Conservation (phyloP, 2,113 vertebrate genomes). For the Himantopus leucocephalus region DNA sequence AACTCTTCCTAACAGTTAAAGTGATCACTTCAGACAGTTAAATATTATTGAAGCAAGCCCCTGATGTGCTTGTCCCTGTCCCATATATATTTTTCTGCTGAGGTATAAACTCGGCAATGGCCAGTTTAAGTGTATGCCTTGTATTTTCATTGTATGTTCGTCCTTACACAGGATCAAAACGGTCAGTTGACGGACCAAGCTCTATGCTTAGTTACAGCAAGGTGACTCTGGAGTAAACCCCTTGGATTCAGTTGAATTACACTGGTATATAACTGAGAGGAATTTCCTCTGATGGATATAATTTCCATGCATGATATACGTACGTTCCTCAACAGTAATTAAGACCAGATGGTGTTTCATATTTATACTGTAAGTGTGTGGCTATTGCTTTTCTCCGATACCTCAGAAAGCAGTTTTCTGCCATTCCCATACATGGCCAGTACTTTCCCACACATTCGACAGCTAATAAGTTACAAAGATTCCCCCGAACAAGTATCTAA, state of each 20-base stretch:
- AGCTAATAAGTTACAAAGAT: neutral
- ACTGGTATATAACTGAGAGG: neutral
- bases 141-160: neutral
- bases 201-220: neutral
- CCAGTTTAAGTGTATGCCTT: neutral
- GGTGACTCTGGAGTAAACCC: slow-evolving; percentile 5
- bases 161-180: neutral
- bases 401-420: slow-evolving; percentile 14
- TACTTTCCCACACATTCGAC: slow-evolving; percentile 17
- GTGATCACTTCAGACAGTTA: slow-evolving; percentile 29
- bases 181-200: neutral
- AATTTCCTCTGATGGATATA: slow-evolving; percentile 51
- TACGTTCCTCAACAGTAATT: neutral
- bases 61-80: neutral
- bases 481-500: neutral
- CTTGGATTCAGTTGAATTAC: neutral
- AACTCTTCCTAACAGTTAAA: slow-evolving; percentile 2
- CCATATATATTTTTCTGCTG: neutral
- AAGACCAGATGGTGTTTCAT: slow-evolving; percentile 16
- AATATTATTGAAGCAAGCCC: neutral
- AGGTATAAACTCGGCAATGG: neutral
- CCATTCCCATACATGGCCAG: neutral
- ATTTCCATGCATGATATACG: slow-evolving; percentile 1
- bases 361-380: neutral
- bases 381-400: slow-evolving; percentile 11